Evolutionary conservation across 2,113 vertebrate species (phyloP).

Genomic region (Girardinichthys multiradiatus): DNA sequence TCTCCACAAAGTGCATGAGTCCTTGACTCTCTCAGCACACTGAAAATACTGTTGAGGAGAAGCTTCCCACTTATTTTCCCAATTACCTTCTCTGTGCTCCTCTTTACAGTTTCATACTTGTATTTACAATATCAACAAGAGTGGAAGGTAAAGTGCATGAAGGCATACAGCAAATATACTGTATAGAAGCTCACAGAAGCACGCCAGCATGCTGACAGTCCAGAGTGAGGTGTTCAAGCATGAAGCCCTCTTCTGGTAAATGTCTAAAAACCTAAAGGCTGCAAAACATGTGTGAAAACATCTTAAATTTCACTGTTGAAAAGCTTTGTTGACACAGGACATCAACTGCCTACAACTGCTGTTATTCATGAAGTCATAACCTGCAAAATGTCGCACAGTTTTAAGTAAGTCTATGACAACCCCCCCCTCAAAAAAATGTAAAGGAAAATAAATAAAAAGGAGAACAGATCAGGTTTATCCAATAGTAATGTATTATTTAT

Average conservation of each 20-base stretch:
- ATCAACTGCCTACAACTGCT: neutral
- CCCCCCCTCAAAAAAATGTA: neutral
- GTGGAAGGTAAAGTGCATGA: neutral
- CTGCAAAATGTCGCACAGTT: constrained; percentile 3
- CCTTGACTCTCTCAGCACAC: neutral
- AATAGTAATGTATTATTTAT: neutral
- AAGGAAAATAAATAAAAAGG: neutral
- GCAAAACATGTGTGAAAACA: constrained; percentile 2
- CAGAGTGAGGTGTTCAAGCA: neutral
- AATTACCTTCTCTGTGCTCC: neutral
- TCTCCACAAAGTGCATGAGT: neutral
- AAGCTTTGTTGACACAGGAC: neutral
- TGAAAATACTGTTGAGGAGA: neutral
- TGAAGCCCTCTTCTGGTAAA: neutral
- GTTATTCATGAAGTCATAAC: constrained; percentile 4
- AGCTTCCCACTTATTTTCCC: neutral
- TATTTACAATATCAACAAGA: neutral
- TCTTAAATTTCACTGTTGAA: neutral
- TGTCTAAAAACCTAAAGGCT: neutral
- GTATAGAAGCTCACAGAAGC: neutral
- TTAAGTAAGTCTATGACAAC: neutral
- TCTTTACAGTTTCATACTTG: neutral
- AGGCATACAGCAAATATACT: too few species aligned
- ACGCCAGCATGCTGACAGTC: neutral
- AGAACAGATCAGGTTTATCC: neutral